Conservation (phyloP, 1,140 invertebrate species). For the Magallana ariakensis region DNA sequence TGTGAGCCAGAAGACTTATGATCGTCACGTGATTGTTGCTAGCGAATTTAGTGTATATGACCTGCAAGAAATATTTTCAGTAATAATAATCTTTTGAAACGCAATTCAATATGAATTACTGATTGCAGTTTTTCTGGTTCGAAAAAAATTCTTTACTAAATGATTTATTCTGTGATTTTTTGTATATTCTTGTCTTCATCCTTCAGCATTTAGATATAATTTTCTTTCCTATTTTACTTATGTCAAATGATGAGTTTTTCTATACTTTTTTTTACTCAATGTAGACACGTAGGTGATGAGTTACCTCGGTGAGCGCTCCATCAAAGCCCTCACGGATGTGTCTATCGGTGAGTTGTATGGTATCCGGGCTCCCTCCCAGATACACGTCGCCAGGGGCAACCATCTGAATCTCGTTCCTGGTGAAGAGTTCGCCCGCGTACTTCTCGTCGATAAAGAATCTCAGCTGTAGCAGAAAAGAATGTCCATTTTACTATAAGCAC, state of each 20-base stretch:
- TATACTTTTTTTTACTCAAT: too few relatives aligned
- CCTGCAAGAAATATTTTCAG: neutral
- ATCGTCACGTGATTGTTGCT: slow-evolving; percentile 8
- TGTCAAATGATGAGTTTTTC: too few relatives aligned
- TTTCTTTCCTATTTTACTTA: too few relatives aligned
- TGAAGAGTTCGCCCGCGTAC: slow-evolving; percentile 50
- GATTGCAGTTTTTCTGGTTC: too few relatives aligned
- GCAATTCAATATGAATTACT: too few relatives aligned
- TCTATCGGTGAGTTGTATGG: slow-evolving; percentile 53
- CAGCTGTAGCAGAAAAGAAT: slow-evolving; percentile 57
- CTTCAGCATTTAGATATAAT: too few relatives aligned
- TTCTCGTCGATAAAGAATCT: slow-evolving; percentile 67
- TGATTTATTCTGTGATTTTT: too few relatives aligned
- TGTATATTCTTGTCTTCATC: too few relatives aligned
- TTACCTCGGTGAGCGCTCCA: slow-evolving; percentile 68
- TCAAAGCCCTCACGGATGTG: slow-evolving; percentile 58
- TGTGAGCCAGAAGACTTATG: slow-evolving; percentile 16
- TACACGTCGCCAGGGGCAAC: slow-evolving; percentile 63
- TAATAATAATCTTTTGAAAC: too few relatives aligned
- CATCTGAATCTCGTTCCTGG: slow-evolving; percentile 62
- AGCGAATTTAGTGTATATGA: slow-evolving; percentile 36
- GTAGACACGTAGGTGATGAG: neutral
- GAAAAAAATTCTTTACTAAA: neutral
- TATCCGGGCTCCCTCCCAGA: slow-evolving; percentile 66
- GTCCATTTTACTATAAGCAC: neutral